A percentile compares a stretch with the other conserved stretches of the same genome.
phyloP scores from a whole-genome alignment of 2,113 vertebrate species.

The Apodemus sylvaticus region DNA sequence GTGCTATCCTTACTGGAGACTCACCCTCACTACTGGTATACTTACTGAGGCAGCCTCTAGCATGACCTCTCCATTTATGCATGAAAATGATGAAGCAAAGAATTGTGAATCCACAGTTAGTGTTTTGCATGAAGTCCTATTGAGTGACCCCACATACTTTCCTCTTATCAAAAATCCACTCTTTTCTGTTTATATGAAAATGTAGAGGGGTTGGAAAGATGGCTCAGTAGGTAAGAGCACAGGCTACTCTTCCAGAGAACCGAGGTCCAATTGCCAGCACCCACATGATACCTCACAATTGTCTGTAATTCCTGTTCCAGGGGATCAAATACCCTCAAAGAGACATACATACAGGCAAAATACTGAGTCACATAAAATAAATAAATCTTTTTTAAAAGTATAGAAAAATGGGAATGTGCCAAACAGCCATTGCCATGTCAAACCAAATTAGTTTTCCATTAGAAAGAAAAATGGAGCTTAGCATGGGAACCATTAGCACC shows the following conservation, averaged over 20 bases:
- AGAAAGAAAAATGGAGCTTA: background rate
- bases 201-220: background rate
- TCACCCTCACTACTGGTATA: background rate
- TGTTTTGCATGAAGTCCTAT: background rate
- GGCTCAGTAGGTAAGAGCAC: no score
- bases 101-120: background rate
- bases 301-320: no score
- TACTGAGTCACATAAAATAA: no score
- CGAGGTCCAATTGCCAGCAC: no score
- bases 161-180: background rate
- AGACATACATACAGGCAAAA: no score
- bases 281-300: no score
- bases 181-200: background rate
- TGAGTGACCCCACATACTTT: background rate
- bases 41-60: background rate
- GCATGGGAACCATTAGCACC: background rate
- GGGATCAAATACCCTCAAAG: no score
- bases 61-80: background rate
- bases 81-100: background rate
- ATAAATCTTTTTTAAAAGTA: background rate
- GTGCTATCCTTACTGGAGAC: background rate
- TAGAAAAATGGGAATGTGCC: background rate
- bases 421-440: background rate
- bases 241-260: no score
- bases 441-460: slow-evolving; percentile 22